Conservation (phyloP, 2,113 vertebrate genomes). For the Zeus faber region DNA sequence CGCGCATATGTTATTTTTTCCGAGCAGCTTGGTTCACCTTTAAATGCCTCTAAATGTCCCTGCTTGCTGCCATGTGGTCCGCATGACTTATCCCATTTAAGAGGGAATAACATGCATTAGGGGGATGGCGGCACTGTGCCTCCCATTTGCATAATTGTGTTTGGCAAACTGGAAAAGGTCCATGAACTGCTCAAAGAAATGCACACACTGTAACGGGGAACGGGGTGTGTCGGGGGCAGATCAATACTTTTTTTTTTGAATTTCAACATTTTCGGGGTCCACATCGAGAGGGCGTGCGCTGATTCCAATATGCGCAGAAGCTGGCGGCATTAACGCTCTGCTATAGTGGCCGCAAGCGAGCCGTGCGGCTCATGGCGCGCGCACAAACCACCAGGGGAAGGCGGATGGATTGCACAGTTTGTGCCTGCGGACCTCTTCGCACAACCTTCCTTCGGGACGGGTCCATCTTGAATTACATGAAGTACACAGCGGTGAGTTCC, state of each 20-base stretch:
- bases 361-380: too few species aligned
- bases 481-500: too few species aligned
- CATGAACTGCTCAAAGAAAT: slow-evolving; percentile 54
- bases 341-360: too few species aligned
- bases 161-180: slow-evolving; percentile 68
- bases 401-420: too few species aligned
- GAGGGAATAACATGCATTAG: slow-evolving; percentile 66
- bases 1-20: too few species aligned
- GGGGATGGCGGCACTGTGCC: slow-evolving; percentile 47
- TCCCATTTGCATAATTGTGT: slow-evolving; percentile 72
- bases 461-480: too few species aligned
- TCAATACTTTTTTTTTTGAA: slow-evolving; percentile 68
- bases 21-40: slow-evolving; percentile 61
- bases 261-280: slow-evolving; percentile 59
- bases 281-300: slow-evolving; percentile 52
- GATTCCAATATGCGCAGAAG: slow-evolving; percentile 59
- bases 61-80: slow-evolving; percentile 63
- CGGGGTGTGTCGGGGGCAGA: slow-evolving; percentile 26
- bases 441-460: too few species aligned
- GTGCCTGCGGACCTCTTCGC: too few species aligned
- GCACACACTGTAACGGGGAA: slow-evolving; percentile 29
- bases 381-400: too few species aligned
- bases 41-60: slow-evolving; percentile 62
- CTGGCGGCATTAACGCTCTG: too few species aligned
- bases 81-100: slow-evolving; percentile 73